Evolutionary conservation across 2,797 vertebrate species (phyloP), one percentile per base, ranked within the genome.

Genomic region (Apodemus agrarius): DNA sequence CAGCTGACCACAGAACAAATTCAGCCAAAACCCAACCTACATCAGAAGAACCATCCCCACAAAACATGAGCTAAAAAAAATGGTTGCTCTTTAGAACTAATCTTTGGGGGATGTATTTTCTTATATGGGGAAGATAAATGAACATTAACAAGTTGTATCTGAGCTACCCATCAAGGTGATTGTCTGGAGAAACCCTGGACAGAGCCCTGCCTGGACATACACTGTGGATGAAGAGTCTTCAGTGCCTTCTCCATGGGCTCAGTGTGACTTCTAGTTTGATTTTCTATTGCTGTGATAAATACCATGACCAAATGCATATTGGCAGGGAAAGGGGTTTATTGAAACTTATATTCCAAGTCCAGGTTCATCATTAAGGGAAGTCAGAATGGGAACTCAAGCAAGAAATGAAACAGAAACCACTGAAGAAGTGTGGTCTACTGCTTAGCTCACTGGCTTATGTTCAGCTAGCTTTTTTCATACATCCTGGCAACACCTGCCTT

Each of bases 41-140:
- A 3, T 84, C 52, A 90, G 31, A 93, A 93, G 54, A 88, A 63
- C 14, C 22, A 72, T 8, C 34, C 21, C 22, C 37, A 6, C 43
- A 43, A 87, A 91, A 54, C 1, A 7, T 69, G n/a, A 94, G 21
- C 37, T 92, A 40, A 85, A 80, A 80, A 75, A 92, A 92, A 46
- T 63, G 17, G 31, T 29, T 72, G 59, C 6, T 78, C 13, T 67
- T 90, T 83, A 75, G 79, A 90, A n/a, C 24, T 84, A 84, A 63
- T n/a, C 40, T 46, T 52, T 17, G 21, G 46, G 43, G 14, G 3
- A 24, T 1, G 2, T 72, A 6, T 22, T 93, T 92, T 93, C 22
- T 81, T 82, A 61, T 31, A 16, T 65, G 89, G 24, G 84, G 84
- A 90, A 87, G 37, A 17, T 37, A 65, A 46, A 84, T n/a, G 52